Evolutionary conservation across 2,797 vertebrate genomes (phyloP).

Genomic region (Arnoldichthys spilopterus): DNA sequence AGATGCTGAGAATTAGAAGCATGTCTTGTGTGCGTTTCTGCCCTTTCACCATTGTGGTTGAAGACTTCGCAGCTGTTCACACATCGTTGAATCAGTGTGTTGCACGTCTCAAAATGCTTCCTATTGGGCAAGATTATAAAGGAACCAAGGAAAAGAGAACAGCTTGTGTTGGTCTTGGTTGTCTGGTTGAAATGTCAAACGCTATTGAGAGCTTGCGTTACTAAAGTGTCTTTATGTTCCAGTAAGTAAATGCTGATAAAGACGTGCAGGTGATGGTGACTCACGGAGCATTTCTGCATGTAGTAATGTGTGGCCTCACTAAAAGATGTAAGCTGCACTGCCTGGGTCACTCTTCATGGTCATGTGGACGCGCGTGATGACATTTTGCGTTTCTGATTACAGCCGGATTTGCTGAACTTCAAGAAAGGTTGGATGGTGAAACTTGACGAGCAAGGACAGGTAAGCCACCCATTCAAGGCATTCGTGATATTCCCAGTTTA

Average conservation of each 20-base stretch:
- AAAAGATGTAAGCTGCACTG: neutral
- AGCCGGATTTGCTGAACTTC: slow-evolving; percentile 86
- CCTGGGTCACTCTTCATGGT: neutral
- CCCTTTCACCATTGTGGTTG: neutral
- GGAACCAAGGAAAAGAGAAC: neutral
- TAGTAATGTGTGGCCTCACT: slow-evolving; percentile 23
- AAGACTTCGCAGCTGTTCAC: slow-evolving; percentile 13
- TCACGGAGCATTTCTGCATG: slow-evolving; percentile 48
- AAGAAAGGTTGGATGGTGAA: slow-evolving; percentile 89
- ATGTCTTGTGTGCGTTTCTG: slow-evolving; percentile 19
- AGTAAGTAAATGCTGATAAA: neutral
- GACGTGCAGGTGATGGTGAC: neutral
- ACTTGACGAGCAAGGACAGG: slow-evolving; percentile 81
- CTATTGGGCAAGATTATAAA: slow-evolving; percentile 9
- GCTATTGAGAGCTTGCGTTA: neutral
- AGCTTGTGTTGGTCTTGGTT: slow-evolving; percentile 1
- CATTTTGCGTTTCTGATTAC: slow-evolving; percentile 30
- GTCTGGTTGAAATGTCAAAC: neutral
- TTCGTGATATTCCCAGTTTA: neutral
- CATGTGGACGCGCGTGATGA: slow-evolving; percentile 5
- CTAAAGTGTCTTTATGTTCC: neutral
- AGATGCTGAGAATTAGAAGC: slow-evolving; percentile 17
- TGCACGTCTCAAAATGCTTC: neutral
- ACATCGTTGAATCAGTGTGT: neutral
- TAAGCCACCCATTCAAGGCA: slow-evolving; percentile 20